phyloP scores from a whole-genome alignment of 2,797 vertebrate species.

The Parambassis ranga region DNA sequence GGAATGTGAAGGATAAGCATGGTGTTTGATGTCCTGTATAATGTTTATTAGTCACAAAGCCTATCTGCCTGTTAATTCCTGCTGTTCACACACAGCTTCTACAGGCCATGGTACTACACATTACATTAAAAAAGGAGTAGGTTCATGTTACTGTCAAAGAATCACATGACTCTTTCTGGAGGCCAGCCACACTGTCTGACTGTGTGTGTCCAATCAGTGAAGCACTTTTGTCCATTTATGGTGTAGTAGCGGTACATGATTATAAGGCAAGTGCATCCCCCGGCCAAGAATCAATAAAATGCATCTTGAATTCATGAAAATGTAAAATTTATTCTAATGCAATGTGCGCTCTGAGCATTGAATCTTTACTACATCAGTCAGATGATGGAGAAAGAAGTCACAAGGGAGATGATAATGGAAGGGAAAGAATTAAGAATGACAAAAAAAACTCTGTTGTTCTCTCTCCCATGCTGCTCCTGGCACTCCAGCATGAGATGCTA shows the following conservation, averaged over 20 bases:
- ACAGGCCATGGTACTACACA: constrained; percentile 14
- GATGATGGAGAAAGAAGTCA: constrained; percentile 7
- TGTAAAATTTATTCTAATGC: neutral
- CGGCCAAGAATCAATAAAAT: neutral
- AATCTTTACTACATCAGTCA: neutral
- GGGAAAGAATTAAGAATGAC: constrained; percentile 16
- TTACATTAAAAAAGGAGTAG: constrained; percentile 38
- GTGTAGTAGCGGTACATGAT: too few species aligned
- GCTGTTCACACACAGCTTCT: neutral
- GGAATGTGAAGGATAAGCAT: neutral
- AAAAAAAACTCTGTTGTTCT: constrained; percentile 30
- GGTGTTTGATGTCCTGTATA: neutral
- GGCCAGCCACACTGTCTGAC: neutral
- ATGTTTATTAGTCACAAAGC: neutral
- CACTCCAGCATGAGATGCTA: constrained; percentile 61
- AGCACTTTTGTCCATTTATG: constrained; percentile 1
- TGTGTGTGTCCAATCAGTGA: neutral
- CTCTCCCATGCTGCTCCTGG: constrained; percentile 27
- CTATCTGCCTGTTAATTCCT: neutral
- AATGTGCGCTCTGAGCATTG: neutral
- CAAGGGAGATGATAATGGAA: constrained; percentile 12
- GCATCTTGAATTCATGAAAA: neutral
- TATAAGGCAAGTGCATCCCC: too few species aligned
- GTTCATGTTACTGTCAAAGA: constrained; percentile 41
- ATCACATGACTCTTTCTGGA: constrained; percentile 35